Percentiles rank a stretch among this genome's conserved stretches.
phyloP scores from a whole-genome alignment of 2,888 invertebrate species.

The Leptinotarsa haldemani region DNA sequence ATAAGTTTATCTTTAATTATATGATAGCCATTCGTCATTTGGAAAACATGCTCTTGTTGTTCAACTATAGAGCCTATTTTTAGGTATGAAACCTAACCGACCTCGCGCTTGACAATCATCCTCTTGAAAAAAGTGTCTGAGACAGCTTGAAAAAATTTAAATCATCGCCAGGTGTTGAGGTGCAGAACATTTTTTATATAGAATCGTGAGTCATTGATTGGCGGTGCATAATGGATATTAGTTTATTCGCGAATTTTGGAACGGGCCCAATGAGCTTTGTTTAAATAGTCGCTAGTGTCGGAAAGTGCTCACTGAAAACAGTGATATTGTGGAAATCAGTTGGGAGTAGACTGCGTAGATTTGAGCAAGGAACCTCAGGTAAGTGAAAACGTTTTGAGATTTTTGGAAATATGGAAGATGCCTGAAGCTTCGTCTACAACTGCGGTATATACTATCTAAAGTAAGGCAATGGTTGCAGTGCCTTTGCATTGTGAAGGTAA shows the following conservation, averaged over 20 bases:
- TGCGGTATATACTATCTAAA: too few relatives aligned
- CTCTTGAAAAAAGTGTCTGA: not conserved
- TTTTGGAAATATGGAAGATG: not conserved
- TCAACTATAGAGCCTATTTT: not conserved
- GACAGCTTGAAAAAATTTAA: slow-evolving; percentile 12
- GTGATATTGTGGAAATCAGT: slow-evolving; percentile 26
- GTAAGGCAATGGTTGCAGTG: too few relatives aligned
- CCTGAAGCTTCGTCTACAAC: too few relatives aligned
- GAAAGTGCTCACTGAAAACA: slow-evolving; percentile 26
- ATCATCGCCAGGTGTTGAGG: slow-evolving; percentile 18
- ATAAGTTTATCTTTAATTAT: too few relatives aligned
- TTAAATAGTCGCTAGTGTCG: slow-evolving; percentile 32
- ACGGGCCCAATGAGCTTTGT: slow-evolving; percentile 34
- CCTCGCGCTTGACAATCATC: slow-evolving; percentile 12
- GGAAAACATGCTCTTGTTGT: too few relatives aligned
- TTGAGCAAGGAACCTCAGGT: slow-evolving; percentile 19
- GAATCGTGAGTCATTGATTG: slow-evolving; percentile 8
- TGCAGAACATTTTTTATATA: slow-evolving; percentile 20
- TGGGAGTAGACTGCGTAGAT: slow-evolving; percentile 5
- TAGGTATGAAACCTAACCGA: not conserved
- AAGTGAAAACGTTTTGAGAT: slow-evolving; percentile 11
- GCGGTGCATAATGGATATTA: slow-evolving; percentile 23
- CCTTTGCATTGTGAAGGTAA: too few relatives aligned
- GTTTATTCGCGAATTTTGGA: slow-evolving; percentile 22
- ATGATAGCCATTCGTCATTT: too few relatives aligned